These are phyloP conservation scores for Chondrosia reniformis DNA, from an alignment of 37 sponge, comb jelly and placozoan genomes.

Conservation along the genomic window DNA sequence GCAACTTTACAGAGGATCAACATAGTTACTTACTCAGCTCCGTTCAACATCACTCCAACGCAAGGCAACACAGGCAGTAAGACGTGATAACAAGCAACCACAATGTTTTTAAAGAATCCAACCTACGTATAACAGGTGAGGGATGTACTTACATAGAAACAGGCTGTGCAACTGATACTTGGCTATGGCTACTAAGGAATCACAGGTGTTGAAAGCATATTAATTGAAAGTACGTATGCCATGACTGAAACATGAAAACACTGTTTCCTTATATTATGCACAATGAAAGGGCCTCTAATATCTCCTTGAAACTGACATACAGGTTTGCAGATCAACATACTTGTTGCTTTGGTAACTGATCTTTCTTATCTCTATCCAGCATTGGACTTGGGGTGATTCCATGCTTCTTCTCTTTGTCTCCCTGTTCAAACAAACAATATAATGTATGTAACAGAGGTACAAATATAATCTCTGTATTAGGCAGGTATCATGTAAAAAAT, in stretches of 20 bases:
- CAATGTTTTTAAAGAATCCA: constrained; percentile 16
- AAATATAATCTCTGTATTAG: no score
- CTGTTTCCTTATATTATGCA: no score
- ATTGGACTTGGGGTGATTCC: constrained; percentile 50
- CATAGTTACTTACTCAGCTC: not conserved
- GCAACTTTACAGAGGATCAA: no score
- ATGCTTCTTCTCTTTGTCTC: constrained; percentile 54
- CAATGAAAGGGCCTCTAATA: no score
- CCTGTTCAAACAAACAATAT: constrained; percentile 40
- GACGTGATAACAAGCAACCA: not conserved
- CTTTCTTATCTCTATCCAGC: constrained; percentile 44
- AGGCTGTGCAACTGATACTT: no score
- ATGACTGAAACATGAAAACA: no score
- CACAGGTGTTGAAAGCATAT: no score
- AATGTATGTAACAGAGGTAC: no score
- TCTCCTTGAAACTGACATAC: not conserved
- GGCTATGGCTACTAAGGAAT: no score
- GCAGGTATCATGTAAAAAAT: no score
- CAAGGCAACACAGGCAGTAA: not conserved
- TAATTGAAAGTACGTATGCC: no score
- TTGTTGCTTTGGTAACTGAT: constrained; percentile 18
- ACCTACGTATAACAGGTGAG: not conserved
- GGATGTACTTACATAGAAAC: not conserved
- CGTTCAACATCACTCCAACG: not conserved
- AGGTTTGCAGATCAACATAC: not conserved